These are phyloP conservation scores for Rhadina sibilatrix DNA, from an alignment of 2,113 vertebrate species.

Conservation along the genomic window DNA sequence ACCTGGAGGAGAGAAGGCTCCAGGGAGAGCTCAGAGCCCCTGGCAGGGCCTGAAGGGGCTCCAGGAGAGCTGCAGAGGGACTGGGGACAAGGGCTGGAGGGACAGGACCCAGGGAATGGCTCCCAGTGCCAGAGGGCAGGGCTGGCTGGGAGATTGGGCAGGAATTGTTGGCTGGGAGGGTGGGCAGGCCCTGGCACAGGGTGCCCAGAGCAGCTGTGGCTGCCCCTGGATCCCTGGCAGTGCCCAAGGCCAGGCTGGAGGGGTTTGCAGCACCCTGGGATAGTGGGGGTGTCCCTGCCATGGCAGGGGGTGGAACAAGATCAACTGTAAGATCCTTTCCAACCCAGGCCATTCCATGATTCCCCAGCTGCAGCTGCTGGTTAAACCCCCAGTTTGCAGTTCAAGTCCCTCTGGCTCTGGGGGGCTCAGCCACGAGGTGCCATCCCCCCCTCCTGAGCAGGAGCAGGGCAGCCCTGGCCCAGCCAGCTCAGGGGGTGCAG, in stretches of 20 bases:
- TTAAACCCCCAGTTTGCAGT: not conserved
- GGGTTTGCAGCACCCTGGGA: accelerated
- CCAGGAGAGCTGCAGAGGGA: not conserved
- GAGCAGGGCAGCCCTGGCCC: not conserved
- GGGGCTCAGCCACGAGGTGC: not conserved
- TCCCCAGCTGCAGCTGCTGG: not conserved
- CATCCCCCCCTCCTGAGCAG: accelerated
- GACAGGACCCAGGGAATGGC: not conserved
- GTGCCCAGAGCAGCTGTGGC: not conserved
- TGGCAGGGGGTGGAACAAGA: not conserved
- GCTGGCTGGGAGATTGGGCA: not conserved
- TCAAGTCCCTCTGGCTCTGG: accelerated
- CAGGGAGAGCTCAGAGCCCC: not conserved
- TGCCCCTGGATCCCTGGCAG: not conserved
- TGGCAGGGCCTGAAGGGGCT: not conserved
- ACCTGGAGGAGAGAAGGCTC: not conserved
- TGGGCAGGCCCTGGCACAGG: not conserved
- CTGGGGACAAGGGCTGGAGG: not conserved
- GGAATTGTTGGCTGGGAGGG: not conserved
- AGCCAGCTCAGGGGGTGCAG: accelerated
- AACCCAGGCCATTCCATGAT: not conserved
- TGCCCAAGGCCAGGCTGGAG: accelerated
- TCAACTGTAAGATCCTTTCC: not conserved
- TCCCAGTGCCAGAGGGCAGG: not conserved
- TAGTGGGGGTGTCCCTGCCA: accelerated